Conservation (phyloP, 2,113 vertebrate genomes). For the Chaetops frenatus region DNA sequence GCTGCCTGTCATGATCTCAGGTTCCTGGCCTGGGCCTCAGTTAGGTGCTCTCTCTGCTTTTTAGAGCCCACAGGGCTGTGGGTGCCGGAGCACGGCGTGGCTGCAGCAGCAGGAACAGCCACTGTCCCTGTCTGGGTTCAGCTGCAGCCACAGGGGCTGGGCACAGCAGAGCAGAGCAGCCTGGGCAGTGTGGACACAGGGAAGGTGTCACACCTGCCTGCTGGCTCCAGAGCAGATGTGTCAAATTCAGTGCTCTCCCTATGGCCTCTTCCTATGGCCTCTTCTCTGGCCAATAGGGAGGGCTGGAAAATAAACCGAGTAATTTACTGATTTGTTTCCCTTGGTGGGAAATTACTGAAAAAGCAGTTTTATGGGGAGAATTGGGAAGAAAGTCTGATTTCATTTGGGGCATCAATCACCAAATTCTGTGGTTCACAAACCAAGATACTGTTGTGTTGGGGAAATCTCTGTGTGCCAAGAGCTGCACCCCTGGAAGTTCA, state of each 20-base stretch:
- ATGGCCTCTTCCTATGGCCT: fast-evolving
- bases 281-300: neutral
- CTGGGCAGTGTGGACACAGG: neutral
- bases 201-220: neutral
- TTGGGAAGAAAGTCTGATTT: neutral
- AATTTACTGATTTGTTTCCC: neutral
- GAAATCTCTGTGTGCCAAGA: neutral
- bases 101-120: neutral
- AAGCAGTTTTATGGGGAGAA: neutral
- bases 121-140: neutral
- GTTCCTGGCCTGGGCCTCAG: neutral
- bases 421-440: neutral
- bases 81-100: fast-evolving
- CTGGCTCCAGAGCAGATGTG: neutral
- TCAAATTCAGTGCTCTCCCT: neutral
- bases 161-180: neutral
- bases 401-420: neutral
- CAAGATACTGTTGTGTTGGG: neutral
- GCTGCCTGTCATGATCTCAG: neutral
- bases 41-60: neutral
- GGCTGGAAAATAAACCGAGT: neutral
- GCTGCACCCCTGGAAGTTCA: neutral
- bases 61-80: neutral
- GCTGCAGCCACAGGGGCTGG: neutral
- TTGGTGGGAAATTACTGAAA: neutral